Evolutionary conservation across 2,888 invertebrate genomes (phyloP).

Genomic region (Pediacus dermestoides): DNA sequence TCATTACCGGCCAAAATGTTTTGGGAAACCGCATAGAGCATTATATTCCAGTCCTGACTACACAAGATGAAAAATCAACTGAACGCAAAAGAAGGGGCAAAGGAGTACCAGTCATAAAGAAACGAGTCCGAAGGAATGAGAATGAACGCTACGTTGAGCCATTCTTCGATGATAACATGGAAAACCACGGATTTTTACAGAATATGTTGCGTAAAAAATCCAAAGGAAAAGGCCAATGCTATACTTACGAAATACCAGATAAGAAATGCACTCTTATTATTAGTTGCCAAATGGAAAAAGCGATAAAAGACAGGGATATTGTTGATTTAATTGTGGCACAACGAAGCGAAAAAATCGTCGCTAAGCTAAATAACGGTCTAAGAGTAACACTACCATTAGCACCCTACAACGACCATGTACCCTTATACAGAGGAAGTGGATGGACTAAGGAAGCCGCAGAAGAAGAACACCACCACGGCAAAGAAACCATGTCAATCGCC

Average conservation of each 20-base stretch:
- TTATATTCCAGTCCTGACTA: slow-evolving; percentile 71
- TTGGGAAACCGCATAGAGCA: slow-evolving; percentile 58
- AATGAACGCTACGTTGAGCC: slow-evolving; percentile 42
- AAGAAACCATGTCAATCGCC: slow-evolving; percentile 53
- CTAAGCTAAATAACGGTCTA: slow-evolving; percentile 65
- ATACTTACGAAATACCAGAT: slow-evolving; percentile 71
- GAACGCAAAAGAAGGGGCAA: slow-evolving; percentile 42
- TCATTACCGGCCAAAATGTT: slow-evolving; percentile 72
- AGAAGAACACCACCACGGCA: slow-evolving; percentile 46
- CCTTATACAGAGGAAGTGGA: slow-evolving; percentile 43
- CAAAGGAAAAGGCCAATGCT: slow-evolving; percentile 55
- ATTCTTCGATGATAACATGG: slow-evolving; percentile 45
- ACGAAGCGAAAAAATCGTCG: slow-evolving; percentile 67
- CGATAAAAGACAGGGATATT: slow-evolving; percentile 71
- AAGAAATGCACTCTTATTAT: slow-evolving; percentile 69
- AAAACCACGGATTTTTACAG: slow-evolving; percentile 36
- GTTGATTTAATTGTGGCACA: slow-evolving; percentile 72
- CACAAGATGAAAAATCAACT: slow-evolving; percentile 39
- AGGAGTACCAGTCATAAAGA: slow-evolving; percentile 45
- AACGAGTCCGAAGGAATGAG: slow-evolving; percentile 38
- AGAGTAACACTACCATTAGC: slow-evolving; percentile 63
- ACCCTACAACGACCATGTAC: slow-evolving; percentile 36
- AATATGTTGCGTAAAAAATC: slow-evolving; percentile 56
- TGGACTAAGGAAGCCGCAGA: slow-evolving; percentile 54
- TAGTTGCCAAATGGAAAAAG: slow-evolving; percentile 68